Conservation (phyloP, 1,140 invertebrate genomes). For the Trichogramma pretiosum region DNA sequence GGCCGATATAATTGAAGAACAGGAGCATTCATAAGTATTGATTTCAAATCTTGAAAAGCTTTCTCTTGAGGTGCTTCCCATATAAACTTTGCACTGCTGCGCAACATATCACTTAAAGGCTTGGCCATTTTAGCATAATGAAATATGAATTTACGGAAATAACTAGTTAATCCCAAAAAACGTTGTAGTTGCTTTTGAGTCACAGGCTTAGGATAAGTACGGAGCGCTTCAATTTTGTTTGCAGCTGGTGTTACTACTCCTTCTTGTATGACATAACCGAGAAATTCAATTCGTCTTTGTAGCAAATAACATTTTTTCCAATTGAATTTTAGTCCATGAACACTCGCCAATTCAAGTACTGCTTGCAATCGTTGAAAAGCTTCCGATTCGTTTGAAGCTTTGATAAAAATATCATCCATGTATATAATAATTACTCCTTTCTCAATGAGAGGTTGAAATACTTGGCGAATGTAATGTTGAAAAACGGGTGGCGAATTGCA, state of each 20-base stretch:
- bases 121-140: background rate
- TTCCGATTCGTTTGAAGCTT: background rate
- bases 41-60: background rate
- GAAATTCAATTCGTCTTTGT: constrained; percentile 1
- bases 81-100: background rate
- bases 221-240: background rate
- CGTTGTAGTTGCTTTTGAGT: constrained; percentile 1
- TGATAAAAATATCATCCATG: constrained; percentile 12
- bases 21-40: background rate
- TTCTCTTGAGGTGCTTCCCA: background rate
- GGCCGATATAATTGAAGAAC: background rate
- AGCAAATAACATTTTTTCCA: constrained; percentile 13
- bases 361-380: background rate
- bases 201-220: background rate
- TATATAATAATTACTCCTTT: background rate
- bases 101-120: background rate
- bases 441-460: constrained; percentile 4
- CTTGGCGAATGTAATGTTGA: background rate
- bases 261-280: constrained; percentile 1
- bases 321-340: constrained; percentile 7
- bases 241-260: background rate
- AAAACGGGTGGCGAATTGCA: constrained; percentile 7
- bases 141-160: constrained; percentile 13
- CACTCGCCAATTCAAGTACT: background rate
- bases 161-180: constrained; percentile 10